phyloP scores from a whole-genome alignment of 2,113 vertebrate genomes.

The Spea bombifrons region DNA sequence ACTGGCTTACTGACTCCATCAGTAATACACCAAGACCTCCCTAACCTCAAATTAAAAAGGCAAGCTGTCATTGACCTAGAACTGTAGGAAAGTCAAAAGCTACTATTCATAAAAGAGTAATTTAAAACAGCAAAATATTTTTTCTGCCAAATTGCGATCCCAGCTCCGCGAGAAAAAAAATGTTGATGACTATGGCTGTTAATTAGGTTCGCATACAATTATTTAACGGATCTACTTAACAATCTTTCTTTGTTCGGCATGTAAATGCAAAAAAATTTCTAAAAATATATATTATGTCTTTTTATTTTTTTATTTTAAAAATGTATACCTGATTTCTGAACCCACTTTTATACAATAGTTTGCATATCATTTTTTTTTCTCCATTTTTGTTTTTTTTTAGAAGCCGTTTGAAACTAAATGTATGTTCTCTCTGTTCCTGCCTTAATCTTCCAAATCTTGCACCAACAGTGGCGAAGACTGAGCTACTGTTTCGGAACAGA shows the following conservation, averaged over 20 bases:
- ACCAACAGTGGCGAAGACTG: slow-evolving; percentile 45
- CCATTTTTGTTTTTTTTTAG: neutral
- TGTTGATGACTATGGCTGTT: neutral
- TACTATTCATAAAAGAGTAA: slow-evolving; percentile 20
- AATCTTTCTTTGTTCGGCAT: neutral
- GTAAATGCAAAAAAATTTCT: too few species aligned
- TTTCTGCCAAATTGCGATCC: slow-evolving; percentile 14
- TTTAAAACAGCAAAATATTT: slow-evolving; percentile 26
- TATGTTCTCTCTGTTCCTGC: slow-evolving; percentile 51
- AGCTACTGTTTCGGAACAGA: slow-evolving; percentile 51
- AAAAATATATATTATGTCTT: too few species aligned
- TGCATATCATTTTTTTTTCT: neutral
- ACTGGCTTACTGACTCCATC: neutral
- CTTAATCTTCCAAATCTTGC: slow-evolving; percentile 51
- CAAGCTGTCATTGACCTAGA: slow-evolving; percentile 19
- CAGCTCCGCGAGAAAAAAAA: neutral
- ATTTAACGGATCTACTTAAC: neutral
- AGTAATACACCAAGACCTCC: neutral
- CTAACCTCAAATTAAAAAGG: slow-evolving; percentile 14
- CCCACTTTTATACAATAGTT: slow-evolving; percentile 7
- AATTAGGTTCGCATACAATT: neutral
- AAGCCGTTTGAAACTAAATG: slow-evolving; percentile 30
- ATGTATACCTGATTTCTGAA: too few species aligned
- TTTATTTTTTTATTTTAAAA: too few species aligned
- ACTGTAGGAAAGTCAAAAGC: slow-evolving; percentile 8